These are phyloP conservation scores for Gymnodraco acuticeps DNA, from an alignment of 2,797 vertebrate species.

Conservation along the genomic window DNA sequence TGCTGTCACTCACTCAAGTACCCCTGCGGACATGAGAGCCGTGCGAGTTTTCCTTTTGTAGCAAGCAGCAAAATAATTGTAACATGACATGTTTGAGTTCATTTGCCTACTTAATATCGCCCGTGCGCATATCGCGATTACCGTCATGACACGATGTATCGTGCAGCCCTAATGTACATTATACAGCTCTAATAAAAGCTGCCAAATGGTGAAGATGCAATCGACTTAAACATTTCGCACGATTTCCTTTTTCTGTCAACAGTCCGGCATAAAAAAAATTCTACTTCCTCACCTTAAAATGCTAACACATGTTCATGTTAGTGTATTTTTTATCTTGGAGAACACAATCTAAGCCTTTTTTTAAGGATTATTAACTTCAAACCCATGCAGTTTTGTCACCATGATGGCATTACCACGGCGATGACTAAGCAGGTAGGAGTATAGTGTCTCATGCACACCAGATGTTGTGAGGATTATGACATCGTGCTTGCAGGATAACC, in stretches of 20 bases:
- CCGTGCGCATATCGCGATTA: too few relatives aligned
- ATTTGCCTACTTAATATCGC: too few relatives aligned
- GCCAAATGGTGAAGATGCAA: neutral
- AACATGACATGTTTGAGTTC: too few relatives aligned
- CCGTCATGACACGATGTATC: too few relatives aligned
- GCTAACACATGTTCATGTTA: neutral
- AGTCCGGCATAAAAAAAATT: neutral
- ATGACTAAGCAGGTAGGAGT: neutral
- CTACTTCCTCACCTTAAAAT: neutral
- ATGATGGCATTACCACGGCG: neutral
- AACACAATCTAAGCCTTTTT: neutral
- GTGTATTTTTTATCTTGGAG: too few relatives aligned
- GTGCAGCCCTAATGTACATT: neutral
- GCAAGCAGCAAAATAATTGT: too few relatives aligned
- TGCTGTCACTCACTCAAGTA: too few relatives aligned
- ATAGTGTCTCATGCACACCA: neutral
- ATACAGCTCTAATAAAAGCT: neutral
- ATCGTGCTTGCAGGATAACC: conserved; percentile 7
- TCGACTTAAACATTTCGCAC: neutral
- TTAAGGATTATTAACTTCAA: neutral
- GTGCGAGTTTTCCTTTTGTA: too few relatives aligned
- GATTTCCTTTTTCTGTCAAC: fast-evolving
- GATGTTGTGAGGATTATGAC: conserved; percentile 19
- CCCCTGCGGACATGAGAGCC: too few relatives aligned
- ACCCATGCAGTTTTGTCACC: neutral